These are phyloP conservation scores for Aproaerema taeniolella DNA, from an alignment of 2,888 invertebrate genomes.

Conservation along the genomic window DNA sequence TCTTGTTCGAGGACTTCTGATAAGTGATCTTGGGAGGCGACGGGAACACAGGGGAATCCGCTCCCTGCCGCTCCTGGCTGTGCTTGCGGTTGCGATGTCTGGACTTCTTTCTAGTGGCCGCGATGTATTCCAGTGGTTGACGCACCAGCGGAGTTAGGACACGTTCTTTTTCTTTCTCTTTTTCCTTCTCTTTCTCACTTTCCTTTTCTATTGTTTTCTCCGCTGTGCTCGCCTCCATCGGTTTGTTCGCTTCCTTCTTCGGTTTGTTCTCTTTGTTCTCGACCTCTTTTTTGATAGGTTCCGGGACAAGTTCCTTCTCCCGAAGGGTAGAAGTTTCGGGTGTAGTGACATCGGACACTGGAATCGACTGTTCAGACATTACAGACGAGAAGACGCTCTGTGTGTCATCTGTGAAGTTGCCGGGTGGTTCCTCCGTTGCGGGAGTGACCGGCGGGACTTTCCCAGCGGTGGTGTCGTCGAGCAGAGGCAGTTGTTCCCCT, in stretches of 20 bases:
- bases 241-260: slow-evolving; percentile 52
- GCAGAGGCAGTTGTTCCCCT: slow-evolving; percentile 83
- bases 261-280: slow-evolving; percentile 56
- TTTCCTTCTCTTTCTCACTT: slow-evolving; percentile 40
- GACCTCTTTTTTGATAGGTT: slow-evolving; percentile 39
- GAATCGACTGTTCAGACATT: slow-evolving; percentile 84
- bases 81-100: slow-evolving; percentile 81
- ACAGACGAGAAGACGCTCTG: slow-evolving; percentile 87
- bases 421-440: slow-evolving; percentile 80
- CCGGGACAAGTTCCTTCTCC: slow-evolving; percentile 46
- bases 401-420: slow-evolving; percentile 82
- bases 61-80: slow-evolving; percentile 79
- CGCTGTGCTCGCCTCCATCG: slow-evolving; percentile 44
- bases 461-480: slow-evolving; percentile 79
- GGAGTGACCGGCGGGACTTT: slow-evolving; percentile 84
- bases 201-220: slow-evolving; percentile 43
- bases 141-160: slow-evolving; percentile 82
- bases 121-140: slow-evolving; percentile 85
- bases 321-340: slow-evolving; percentile 74
- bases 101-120: slow-evolving; percentile 83
- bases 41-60: slow-evolving; percentile 83
- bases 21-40: slow-evolving; percentile 82
- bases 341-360: slow-evolving; percentile 81
- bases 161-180: slow-evolving; percentile 61
- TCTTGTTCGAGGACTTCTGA: slow-evolving; percentile 74